phyloP scores from a whole-genome alignment of 2,113 vertebrate genomes.

The Jaculus jaculus region DNA sequence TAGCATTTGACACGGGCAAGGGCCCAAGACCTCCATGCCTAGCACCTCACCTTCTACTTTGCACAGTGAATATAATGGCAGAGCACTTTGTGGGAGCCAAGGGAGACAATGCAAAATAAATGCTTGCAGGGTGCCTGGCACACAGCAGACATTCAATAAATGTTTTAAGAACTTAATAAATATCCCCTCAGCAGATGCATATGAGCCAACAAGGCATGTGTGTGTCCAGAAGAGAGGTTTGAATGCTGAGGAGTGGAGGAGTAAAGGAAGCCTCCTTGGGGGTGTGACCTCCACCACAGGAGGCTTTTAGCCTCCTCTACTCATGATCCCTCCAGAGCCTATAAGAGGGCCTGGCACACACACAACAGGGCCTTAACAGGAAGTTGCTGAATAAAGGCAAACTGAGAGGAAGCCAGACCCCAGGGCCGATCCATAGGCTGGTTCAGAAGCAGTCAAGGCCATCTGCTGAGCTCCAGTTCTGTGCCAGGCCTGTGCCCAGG shows the following conservation, averaged over 20 bases:
- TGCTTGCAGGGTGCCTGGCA: background rate
- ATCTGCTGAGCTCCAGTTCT: background rate
- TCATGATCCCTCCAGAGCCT: background rate
- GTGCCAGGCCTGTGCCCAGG: background rate
- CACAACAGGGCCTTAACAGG: background rate
- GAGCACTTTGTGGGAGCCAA: background rate
- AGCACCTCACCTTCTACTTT: background rate
- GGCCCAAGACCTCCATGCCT: background rate
- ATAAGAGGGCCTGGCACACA: background rate
- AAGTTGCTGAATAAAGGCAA: background rate
- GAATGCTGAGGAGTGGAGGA: background rate
- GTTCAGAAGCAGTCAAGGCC: background rate
- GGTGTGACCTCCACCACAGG: background rate
- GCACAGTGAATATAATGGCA: background rate
- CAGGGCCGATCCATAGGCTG: background rate
- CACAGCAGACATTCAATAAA: background rate
- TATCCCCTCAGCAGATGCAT: background rate
- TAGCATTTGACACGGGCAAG: background rate
- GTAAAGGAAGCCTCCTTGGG: background rate
- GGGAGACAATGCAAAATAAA: background rate
- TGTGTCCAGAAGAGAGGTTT: background rate
- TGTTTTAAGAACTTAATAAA: conserved; percentile 29
- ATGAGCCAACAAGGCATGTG: background rate
- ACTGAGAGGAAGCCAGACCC: background rate
- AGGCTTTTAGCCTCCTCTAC: background rate